Conservation (phyloP, 2,113 vertebrate genomes). For the Ictidomys tridecemlineatus region DNA sequence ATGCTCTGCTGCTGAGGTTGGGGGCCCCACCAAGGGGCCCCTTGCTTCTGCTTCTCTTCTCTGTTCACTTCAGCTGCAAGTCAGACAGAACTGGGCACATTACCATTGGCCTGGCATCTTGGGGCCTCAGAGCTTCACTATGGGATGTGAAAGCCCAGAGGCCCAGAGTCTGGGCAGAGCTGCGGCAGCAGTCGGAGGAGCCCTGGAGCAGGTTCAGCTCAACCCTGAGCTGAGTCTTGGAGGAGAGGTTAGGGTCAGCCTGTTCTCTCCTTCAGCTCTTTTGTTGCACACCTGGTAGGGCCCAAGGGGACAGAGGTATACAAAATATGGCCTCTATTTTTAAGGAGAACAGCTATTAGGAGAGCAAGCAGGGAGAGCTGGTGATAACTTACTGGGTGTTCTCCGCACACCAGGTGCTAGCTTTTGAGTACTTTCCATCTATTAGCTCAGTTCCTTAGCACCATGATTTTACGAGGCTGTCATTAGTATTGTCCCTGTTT, state of each 20-base stretch:
- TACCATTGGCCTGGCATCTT: neutral
- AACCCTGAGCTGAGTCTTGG: neutral
- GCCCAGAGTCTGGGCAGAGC: neutral
- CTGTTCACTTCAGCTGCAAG: neutral
- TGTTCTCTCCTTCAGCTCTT: neutral
- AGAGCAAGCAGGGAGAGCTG: neutral
- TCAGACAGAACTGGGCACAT: neutral
- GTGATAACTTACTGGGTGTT: neutral
- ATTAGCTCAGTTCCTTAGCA: neutral
- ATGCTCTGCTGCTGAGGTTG: accelerated
- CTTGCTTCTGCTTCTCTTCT: neutral
- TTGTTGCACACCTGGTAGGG: too few species aligned
- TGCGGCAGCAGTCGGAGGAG: neutral
- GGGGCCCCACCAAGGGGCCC: neutral
- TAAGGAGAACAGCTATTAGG: neutral
- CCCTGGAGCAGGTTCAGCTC: accelerated
- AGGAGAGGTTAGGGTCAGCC: neutral
- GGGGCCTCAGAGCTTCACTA: neutral
- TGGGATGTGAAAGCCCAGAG: neutral
- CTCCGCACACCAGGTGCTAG: accelerated
- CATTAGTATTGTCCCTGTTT: neutral
- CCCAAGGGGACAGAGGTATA: neutral
- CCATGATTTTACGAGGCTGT: neutral
- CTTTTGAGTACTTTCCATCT: neutral
- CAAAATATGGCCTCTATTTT: neutral